Conservation (phyloP, 2,888 invertebrate species). For the Crioceris asparagi region DNA sequence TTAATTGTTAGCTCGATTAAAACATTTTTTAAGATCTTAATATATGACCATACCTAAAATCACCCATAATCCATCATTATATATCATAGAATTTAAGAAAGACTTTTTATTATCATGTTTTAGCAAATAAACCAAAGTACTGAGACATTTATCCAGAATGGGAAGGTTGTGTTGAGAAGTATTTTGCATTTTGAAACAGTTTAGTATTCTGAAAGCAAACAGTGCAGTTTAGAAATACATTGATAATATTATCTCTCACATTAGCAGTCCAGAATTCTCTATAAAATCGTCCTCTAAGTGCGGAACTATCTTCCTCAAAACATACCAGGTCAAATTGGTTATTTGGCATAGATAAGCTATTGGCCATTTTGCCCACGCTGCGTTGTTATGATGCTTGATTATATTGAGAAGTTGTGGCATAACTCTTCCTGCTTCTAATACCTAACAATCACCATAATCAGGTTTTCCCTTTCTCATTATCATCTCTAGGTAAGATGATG, state of each 20-base stretch:
- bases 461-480: not conserved
- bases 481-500: not conserved
- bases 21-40: too few relatives aligned
- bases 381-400: conserved; percentile 12
- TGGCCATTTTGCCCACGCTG: conserved; percentile 12
- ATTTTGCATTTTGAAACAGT: conserved; percentile 7
- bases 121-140: conserved; percentile 8
- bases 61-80: conserved; percentile 14
- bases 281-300: conserved; percentile 21
- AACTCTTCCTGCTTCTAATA: conserved; percentile 18
- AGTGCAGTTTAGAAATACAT: conserved; percentile 1
- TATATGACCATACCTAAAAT: too few relatives aligned
- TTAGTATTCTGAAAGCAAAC: conserved; percentile 11
- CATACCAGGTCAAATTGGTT: conserved; percentile 15
- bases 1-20: too few relatives aligned
- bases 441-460: conserved; percentile 11
- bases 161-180: conserved; percentile 4
- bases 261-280: conserved; percentile 21
- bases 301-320: conserved; percentile 20
- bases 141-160: conserved; percentile 12
- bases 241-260: conserved; percentile 13
- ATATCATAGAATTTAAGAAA: conserved; percentile 16
- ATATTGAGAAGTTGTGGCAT: conserved; percentile 15
- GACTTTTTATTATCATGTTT: conserved; percentile 7
- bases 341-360: conserved; percentile 15